Evolutionary conservation across 1,140 invertebrate genomes (phyloP).

Genomic region (Drosophila burlai): DNA sequence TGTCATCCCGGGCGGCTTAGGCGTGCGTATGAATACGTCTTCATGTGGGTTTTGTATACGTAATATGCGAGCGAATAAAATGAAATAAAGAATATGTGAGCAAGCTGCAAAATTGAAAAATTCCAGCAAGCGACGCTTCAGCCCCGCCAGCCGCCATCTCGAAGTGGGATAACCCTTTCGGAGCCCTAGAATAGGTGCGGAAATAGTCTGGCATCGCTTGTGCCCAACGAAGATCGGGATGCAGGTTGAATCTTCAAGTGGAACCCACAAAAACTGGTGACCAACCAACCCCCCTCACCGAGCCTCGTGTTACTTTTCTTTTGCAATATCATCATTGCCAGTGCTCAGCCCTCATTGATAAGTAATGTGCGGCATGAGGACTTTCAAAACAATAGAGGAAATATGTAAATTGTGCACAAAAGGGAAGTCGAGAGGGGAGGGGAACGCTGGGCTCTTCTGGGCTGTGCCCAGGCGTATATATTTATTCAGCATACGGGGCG

Average conservation of each 20-base stretch:
- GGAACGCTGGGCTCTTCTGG: neutral
- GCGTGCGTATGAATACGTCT: constrained; percentile 75
- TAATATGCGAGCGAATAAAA: constrained; percentile 44
- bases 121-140: constrained; percentile 42
- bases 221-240: constrained; percentile 24
- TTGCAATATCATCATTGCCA: constrained; percentile 27
- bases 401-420: constrained; percentile 67
- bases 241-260: constrained; percentile 50
- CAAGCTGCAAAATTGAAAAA: constrained; percentile 66
- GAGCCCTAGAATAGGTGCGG: neutral
- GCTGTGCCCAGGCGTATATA: neutral
- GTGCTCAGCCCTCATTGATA: constrained; percentile 34
- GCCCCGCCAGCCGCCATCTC: constrained; percentile 5
- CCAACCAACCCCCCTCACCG: neutral
- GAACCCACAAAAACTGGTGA: constrained; percentile 9
- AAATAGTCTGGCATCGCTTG: neutral
- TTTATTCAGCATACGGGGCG: constrained; percentile 27
- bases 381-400: constrained; percentile 68
- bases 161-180: constrained; percentile 13
- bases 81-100: constrained; percentile 41
- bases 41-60: constrained; percentile 28
- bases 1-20: constrained; percentile 42
- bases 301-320: constrained; percentile 10
- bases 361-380: constrained; percentile 58
- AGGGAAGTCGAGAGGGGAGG: constrained; percentile 10